Evolutionary conservation across 2,797 vertebrate species (phyloP).

Genomic region (Alfaro cultratus): DNA sequence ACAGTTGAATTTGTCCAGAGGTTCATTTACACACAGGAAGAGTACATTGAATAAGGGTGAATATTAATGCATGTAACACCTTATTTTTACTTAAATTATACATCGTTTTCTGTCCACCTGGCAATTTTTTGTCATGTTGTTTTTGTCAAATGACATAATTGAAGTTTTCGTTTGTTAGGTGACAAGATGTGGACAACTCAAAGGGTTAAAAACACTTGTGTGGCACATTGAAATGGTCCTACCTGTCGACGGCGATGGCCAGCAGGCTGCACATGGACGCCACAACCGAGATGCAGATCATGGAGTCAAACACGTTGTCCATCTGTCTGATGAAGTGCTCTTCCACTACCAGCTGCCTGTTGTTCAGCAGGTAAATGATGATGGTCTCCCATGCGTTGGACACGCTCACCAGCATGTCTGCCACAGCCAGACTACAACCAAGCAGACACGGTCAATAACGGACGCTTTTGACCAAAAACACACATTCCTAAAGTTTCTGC

Average conservation of each 20-base stretch:
- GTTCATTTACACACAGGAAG: neutral
- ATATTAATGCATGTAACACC: neutral
- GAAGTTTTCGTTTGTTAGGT: neutral
- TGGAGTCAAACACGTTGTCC: slow-evolving; percentile 95
- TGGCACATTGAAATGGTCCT: neutral
- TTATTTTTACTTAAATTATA: no score
- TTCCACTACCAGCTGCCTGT: slow-evolving; percentile 84
- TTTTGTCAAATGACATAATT: neutral
- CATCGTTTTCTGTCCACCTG: no score
- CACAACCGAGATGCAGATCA: slow-evolving; percentile 97
- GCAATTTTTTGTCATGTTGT: neutral
- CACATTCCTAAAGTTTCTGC: neutral
- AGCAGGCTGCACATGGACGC: slow-evolving; percentile 96
- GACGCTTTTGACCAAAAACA: neutral
- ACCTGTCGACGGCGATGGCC: slow-evolving; percentile 95
- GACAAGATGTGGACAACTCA: neutral
- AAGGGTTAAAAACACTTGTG: neutral
- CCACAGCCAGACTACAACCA: slow-evolving; percentile 90
- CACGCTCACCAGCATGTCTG: slow-evolving; percentile 96
- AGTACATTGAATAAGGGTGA: neutral
- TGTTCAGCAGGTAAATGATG: slow-evolving; percentile 93
- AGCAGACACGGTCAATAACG: slow-evolving; percentile 2
- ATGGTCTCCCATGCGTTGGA: slow-evolving; percentile 96
- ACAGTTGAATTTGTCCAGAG: neutral
- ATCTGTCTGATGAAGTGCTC: slow-evolving; percentile 91